These are phyloP conservation scores for Bryconaethiops microstoma DNA, from an alignment of 2,797 vertebrate species.

Conservation along the genomic window DNA sequence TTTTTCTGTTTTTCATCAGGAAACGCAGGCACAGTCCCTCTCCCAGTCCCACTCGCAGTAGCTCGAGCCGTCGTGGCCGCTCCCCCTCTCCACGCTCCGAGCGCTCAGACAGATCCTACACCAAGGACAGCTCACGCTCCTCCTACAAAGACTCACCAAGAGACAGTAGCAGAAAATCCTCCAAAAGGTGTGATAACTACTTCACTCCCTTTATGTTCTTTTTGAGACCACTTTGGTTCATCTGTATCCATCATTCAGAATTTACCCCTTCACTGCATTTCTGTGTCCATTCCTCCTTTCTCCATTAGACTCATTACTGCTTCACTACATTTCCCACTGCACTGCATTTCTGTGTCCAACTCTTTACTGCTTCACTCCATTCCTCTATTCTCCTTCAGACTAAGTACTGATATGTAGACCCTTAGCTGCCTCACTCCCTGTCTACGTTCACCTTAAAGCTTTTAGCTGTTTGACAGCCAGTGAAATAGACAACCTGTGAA, in stretches of 20 bases:
- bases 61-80: conserved; percentile 84
- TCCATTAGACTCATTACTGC: no score
- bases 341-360: no score
- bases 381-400: no score
- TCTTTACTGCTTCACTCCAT: no score
- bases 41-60: conserved; percentile 89
- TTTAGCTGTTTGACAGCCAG: no score
- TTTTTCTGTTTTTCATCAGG: conserved; percentile 68
- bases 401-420: no score
- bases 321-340: no score
- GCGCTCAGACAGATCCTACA: conserved; percentile 86
- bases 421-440: no score
- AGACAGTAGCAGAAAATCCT: conserved; percentile 89
- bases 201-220: background rate
- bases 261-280: no score
- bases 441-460: no score
- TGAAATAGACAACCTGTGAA: no score
- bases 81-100: conserved; percentile 93
- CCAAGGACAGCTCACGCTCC: conserved; percentile 89
- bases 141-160: conserved; percentile 96
- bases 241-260: background rate
- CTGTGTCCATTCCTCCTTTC: no score
- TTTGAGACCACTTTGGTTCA: background rate
- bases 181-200: conserved; percentile 83
- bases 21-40: conserved; percentile 93